Base-by-base conservation (phyloP, 2,888 invertebrate species). In the Eupithecia tripunctaria region DNA sequence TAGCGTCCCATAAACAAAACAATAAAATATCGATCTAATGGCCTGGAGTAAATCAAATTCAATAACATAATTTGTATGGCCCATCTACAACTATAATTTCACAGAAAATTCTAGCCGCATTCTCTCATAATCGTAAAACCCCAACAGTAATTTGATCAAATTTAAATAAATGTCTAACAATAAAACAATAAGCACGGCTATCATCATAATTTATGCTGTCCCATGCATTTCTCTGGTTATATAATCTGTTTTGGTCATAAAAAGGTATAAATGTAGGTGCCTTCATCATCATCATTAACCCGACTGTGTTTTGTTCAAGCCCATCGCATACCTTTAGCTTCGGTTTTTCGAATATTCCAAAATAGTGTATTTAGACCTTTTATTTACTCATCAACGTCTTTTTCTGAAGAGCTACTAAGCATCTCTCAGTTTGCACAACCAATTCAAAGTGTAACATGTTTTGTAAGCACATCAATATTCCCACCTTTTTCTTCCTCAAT, bases 151-250 rank as follows among this genome's bases (percentile, higher is more conserved):
- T 89, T 88, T 85, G 84, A 85, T 83, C 87, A 86, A 80, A 88
- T 89, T 90, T 88, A 82, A 87, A 88, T 88, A 86, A 88, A 85
- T 85, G 84, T 76, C 76, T 78, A 81, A 76, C 80, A 83, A 84
- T 86, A 82, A 80, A 82, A 84, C 82, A 84, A 84, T 84, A 80
- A 82, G 77, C 78, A 72, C 81, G 67, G 74, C 84, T 81, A 82
- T 83, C 80, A 82, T 82, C 80, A 80, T 84, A 86, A 87, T 88
- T 84, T 86, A 80, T 78, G 76, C 78, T 81, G 76, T 78, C 75
- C 77, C 76, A 36, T 72, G 68, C 71, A 74, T 75, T 79, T 79
- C 77, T 81, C 76, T 77, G 74, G 80, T 80, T 76, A 79, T 78
- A 78, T 82, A 79, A 82, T 82, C 77, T 78, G 69, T 75, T 74